phyloP scores from a whole-genome alignment of 2,888 invertebrate species.

The Trissolcus japonicus region DNA sequence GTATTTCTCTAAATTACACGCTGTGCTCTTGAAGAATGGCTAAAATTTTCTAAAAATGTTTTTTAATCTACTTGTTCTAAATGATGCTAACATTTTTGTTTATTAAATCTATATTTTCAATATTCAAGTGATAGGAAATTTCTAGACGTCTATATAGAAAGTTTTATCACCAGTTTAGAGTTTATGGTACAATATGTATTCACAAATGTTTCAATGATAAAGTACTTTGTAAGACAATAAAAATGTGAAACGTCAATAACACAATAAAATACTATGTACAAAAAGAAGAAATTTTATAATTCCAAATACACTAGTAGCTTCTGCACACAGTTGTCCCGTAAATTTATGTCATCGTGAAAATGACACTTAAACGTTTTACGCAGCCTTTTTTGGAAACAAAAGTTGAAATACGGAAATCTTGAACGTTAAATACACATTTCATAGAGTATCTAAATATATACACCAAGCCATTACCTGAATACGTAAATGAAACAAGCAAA shows the following conservation, averaged over 20 bases:
- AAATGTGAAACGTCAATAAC: conserved; percentile 1
- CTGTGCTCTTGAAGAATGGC: background rate
- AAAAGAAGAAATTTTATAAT: background rate
- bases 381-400: conserved; percentile 1
- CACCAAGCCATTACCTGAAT: conserved; percentile 5
- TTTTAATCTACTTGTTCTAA: no score
- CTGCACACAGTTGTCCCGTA: conserved; percentile 5
- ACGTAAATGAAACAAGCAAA: conserved; percentile 21
- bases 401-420: background rate
- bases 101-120: no score
- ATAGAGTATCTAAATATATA: conserved; percentile 10
- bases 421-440: conserved; percentile 8
- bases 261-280: background rate
- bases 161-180: no score
- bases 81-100: no score
- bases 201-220: no score
- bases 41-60: no score
- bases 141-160: no score
- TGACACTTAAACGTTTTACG: conserved; percentile 11
- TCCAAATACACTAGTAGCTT: background rate
- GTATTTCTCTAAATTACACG: conserved; percentile 22
- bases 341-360: conserved; percentile 3
- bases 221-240: background rate
- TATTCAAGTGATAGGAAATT: no score
- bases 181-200: no score